Base-by-base conservation (phyloP, 2,797 vertebrate genomes). In the Darevskia mixta region DNA sequence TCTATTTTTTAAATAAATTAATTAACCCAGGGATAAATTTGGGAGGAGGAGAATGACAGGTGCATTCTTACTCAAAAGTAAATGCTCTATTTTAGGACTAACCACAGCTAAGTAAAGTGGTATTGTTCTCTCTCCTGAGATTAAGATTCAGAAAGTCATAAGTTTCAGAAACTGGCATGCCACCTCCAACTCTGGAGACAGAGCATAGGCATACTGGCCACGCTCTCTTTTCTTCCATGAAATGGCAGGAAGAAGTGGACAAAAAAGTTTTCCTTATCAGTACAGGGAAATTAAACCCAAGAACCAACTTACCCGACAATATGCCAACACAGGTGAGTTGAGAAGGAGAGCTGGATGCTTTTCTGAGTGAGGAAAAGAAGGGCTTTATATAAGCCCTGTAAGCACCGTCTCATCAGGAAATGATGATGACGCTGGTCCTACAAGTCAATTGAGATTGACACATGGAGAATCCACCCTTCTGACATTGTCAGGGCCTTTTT, bases 371-470 rank as follows among this genome's bases (percentile, higher is more conserved):
- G 6, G 20, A 15, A 8, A 66, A 38, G 38, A 66, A 45, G 38
- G 29, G 32, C 25, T 23, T 88, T 88, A 80, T 88, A 88, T 88
- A 88, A 9, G 23, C 58, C 73, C 3, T 27, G 8, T 4, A 9
- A 64, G 64, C 11, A 35, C 55, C 69, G 64, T 43, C 29, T 84
- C 82, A 78, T 71, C 49, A 20, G 29, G 66, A 72, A 72, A 43
- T 15, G 2, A 3, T 10, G 76, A 73, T 32, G 66, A 79, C 18
- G 29, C n/a, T 23, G 17, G 17, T 11, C 23, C 45, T 32, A 10
- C 5, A 67, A 61, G 8, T 73, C 9, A 41, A 5, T 5, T 29
- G 61, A 85, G 77, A 88, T 29, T 88, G 87, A 81, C 83, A 88
- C 8, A 88, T 66, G 8, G 8, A 15, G 78, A 49, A 80, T 45